phyloP scores from a whole-genome alignment of 2,888 invertebrate species.

The Candidula unifasciata region DNA sequence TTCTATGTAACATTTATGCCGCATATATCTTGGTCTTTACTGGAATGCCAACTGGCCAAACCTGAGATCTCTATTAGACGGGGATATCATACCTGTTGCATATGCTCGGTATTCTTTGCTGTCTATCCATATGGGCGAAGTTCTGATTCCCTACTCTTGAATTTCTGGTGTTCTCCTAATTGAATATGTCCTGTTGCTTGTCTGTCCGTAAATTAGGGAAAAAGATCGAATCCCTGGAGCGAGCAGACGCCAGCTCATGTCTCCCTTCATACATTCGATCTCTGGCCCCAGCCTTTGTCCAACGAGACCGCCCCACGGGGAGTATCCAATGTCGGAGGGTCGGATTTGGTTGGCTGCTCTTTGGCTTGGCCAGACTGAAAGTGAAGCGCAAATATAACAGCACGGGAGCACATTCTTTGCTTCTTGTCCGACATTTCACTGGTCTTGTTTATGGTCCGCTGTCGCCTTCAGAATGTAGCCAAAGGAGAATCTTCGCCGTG shows the following conservation, averaged over 20 bases:
- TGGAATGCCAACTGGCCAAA: too few relatives aligned
- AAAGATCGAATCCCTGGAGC: neutral
- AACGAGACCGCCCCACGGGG: neutral
- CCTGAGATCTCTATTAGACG: too few relatives aligned
- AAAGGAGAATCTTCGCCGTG: slow-evolving; percentile 11
- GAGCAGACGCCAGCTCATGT: neutral
- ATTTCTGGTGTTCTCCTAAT: too few relatives aligned
- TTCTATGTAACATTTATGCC: too few relatives aligned
- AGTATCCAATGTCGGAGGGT: neutral
- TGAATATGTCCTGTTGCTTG: neutral
- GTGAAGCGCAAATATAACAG: neutral
- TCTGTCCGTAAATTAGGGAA: neutral
- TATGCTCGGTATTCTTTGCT: too few relatives aligned
- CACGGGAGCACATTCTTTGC: neutral
- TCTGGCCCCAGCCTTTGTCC: neutral
- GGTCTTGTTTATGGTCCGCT: slow-evolving; percentile 10
- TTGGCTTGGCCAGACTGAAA: neutral
- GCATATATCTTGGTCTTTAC: too few relatives aligned
- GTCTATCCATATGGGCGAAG: too few relatives aligned
- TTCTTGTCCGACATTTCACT: slow-evolving; percentile 5
- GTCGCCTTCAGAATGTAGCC: neutral
- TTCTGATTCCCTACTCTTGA: too few relatives aligned
- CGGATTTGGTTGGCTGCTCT: neutral
- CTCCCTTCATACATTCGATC: too few relatives aligned
- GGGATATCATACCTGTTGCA: too few relatives aligned